These are phyloP conservation scores for Auanema freiburgensis DNA, from an alignment of 2,888 invertebrate genomes.

Conservation along the genomic window DNA sequence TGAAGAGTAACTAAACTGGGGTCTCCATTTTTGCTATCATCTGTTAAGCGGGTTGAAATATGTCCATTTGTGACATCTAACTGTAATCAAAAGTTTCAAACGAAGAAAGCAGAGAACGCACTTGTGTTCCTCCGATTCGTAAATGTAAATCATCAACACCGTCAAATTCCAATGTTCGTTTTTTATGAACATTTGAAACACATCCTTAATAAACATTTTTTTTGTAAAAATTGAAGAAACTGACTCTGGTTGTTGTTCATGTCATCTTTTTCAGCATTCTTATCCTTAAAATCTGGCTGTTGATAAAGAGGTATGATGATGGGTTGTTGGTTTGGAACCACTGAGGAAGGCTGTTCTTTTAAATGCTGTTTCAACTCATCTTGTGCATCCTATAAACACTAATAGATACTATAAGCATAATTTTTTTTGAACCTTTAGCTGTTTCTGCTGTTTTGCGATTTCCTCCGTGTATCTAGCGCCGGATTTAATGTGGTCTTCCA, in stretches of 20 bases:
- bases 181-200: too few species aligned
- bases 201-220: too few species aligned
- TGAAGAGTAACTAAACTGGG: not conserved
- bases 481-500: slow-evolving; percentile 40
- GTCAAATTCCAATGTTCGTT: too few species aligned
- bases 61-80: slow-evolving; percentile 18
- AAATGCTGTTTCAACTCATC: slow-evolving; percentile 18
- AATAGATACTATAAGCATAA: not conserved
- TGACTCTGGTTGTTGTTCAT: not conserved
- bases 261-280: not conserved
- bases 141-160: slow-evolving; percentile 9
- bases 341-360: slow-evolving; percentile 22
- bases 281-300: not conserved
- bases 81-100: not conserved
- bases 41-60: slow-evolving; percentile 11
- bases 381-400: slow-evolving; percentile 1
- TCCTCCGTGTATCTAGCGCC: slow-evolving; percentile 41
- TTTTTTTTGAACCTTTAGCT: slow-evolving; percentile 17
- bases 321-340: slow-evolving; percentile 20
- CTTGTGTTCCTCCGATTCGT: slow-evolving; percentile 15
- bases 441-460: slow-evolving; percentile 39
- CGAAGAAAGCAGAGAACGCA: not conserved
- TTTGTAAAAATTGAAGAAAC: too few species aligned
- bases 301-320: slow-evolving; percentile 25
- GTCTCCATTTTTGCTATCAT: not conserved